Base-by-base conservation (phyloP, 2,888 invertebrate species). In the Elgonia sp. region DNA sequence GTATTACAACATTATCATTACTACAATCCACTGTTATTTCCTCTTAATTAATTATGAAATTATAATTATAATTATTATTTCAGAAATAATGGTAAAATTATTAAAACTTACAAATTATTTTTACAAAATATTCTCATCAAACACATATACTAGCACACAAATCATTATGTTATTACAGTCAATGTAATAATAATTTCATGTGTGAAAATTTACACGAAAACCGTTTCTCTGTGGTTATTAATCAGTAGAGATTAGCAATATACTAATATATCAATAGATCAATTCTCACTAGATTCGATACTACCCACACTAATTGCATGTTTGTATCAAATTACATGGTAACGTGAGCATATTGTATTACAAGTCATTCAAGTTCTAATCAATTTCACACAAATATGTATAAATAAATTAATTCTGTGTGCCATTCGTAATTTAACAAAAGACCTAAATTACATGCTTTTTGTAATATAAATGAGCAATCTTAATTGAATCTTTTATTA, bases 271-370 rank as follows among this genome's bases (percentile, higher is more conserved):
- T 82, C 65, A 53, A 72, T 63, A 40, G 60, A 70, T 80, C 70
- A 70, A 70, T 80, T 14, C 62, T 80, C 70, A 12, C 16, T 70
- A 63, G 53, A 81, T 81, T 72, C 63, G 63, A 82, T 57, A 46
- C 62, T 73, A 55, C 21, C 16, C 14, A 57, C 39, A 57, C 50
- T 82, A 82, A 73, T 76, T 69, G 69, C 53, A 83, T 55, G 55
- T 57, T 73, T 53, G 73, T 76, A 76, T 83, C 67, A 76, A 83
- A 75, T 82, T 75, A 75, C 76, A 82, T 65, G 18, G 55, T 55
- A 73, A 50, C n/a, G 20, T 53, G 55, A 67, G 37, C 55, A 57
- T 82, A 82, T 67, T 55, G 67, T 75, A 75, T 75, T 75, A 73
- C 73, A 82, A 65, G 57, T 75, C 57, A 63, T 82, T 67, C 12